Percentiles rank a stretch among this genome's conserved stretches.
These are phyloP conservation scores for Mercenaria mercenaria DNA, from an alignment of 1,140 invertebrate genomes.

Conservation along the genomic window DNA sequence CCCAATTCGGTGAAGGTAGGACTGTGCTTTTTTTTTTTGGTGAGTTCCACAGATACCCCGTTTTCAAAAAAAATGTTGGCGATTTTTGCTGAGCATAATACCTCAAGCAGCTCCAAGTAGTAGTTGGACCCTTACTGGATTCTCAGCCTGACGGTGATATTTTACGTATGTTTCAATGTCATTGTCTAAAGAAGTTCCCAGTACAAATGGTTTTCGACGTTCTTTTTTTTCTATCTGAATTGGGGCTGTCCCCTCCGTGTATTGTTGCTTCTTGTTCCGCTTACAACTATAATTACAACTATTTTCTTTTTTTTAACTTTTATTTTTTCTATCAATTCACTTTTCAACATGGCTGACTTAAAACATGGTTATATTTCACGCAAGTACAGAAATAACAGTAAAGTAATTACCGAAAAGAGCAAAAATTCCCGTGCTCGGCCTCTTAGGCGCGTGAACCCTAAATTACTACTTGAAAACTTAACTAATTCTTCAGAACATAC, in stretches of 20 bases:
- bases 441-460: no score
- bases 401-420: no score
- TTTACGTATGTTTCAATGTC: neutral
- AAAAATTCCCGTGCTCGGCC: no score
- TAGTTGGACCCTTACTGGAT: neutral
- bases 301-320: no score
- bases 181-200: neutral
- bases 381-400: no score
- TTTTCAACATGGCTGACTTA: no score
- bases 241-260: neutral
- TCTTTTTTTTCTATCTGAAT: neutral
- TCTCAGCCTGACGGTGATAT: neutral
- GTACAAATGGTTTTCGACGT: neutral
- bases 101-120: neutral
- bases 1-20: neutral
- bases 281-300: no score
- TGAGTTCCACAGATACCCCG: neutral
- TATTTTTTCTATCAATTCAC: no score
- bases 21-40: neutral
- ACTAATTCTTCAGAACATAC: no score
- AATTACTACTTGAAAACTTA: no score
- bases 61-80: neutral
- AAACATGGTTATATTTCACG: no score
- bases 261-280: no score
- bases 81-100: neutral